Base-by-base conservation (phyloP, 2,113 vertebrate genomes). In the Coregonus clupeaformis region DNA sequence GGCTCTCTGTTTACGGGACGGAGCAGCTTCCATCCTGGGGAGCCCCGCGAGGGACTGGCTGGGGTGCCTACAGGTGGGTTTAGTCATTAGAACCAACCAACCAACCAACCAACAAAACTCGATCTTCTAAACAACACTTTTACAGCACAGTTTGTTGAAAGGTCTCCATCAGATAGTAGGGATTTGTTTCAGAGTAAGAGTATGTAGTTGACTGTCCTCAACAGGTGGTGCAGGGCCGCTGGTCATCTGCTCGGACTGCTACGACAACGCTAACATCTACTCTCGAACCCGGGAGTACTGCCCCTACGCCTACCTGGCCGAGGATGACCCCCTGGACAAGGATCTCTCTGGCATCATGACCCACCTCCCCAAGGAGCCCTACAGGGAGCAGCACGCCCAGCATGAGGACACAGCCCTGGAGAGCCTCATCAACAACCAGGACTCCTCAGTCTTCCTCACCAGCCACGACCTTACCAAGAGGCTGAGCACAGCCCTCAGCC, bases 181-280 rank as follows among this genome's bases (percentile, higher is more conserved):
- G 36, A 42, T 42, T 42, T 42, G 36, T 42, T 42, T 42, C 36
- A 42, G 36, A 42, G 9, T 42, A 42, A 42, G 9, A 42, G 4
- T 70, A 27, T 27, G 4, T 75, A 52, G 16, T 52, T 52, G 5
- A 52, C 16, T 52, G 12, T 52, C 49, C 5, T 16, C 77, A 93
- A 91, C 77, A 93, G 92, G 90, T 13, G 85, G 86, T 0, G 22
- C 92, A 3, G 89, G 91, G 1, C 91, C 94, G 0, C 74, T 96
- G 71, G 94, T 98, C 82, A 97, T 98, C 89, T 99, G 97, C 89
- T 98, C 97, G 0, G 97, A 99, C 84, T 99, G 97, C 84, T 99
- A 98, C 0, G 97, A 99, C 91, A 98, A 96, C 0, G 96, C 96
- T 60, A 98, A 97, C 90, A 96, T 98, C 84, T 98, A 97, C 88